Conservation (phyloP, 2,797 vertebrate genomes). For the Hylomyscus alleni region DNA sequence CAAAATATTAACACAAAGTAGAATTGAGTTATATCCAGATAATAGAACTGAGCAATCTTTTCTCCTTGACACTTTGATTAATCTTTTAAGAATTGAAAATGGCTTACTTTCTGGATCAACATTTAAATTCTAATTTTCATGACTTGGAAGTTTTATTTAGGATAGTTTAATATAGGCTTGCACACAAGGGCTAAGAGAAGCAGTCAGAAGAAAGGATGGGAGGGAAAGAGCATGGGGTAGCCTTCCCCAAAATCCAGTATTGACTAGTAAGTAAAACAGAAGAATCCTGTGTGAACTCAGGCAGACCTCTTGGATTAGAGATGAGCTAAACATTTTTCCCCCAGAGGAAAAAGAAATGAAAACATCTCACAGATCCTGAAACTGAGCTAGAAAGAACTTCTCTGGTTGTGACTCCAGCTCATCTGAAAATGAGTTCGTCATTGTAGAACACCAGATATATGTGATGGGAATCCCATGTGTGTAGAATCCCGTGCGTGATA, state of each 20-base stretch:
- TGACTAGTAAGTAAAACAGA: not conserved
- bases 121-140: not conserved
- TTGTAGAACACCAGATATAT: not conserved
- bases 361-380: not conserved
- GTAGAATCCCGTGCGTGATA: not conserved
- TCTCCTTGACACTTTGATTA: not conserved
- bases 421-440: not conserved
- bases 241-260: not conserved
- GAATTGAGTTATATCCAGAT: not conserved
- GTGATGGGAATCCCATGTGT: not conserved
- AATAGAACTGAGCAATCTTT: not conserved
- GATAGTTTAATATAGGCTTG: not conserved
- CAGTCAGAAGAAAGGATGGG: not conserved
- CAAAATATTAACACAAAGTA: not conserved
- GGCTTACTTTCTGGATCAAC: constrained; percentile 12
- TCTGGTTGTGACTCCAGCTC: not conserved
- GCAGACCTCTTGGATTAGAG: not conserved
- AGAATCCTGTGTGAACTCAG: not conserved
- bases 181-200: not conserved
- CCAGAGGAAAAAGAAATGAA: not conserved
- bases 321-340: not conserved
- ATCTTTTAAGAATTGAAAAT: constrained; percentile 42
- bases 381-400: constrained; percentile 20
- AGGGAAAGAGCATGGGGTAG: too few species aligned
- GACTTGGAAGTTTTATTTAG: not conserved